Base-by-base conservation (phyloP, 2,888 invertebrate genomes). In the Ashinkailepas kermadecensis region DNA sequence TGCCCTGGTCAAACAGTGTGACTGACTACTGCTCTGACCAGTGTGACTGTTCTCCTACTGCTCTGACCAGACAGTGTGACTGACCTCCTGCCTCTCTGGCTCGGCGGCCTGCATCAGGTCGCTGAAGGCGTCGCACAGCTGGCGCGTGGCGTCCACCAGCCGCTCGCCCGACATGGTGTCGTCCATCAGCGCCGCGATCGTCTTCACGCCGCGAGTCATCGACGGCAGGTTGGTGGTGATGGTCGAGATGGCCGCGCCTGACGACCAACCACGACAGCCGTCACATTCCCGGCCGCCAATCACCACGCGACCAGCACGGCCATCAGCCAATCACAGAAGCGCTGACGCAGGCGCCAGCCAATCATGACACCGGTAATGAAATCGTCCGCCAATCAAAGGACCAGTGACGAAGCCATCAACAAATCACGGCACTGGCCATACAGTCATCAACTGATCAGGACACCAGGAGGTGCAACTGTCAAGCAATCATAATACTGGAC, bases 211-310 rank as follows among this genome's bases (percentile, higher is more conserved):
- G 82, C 87, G 87, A 3, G 97, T 96, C 90, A 99, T 96, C 88
- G 98, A 97, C 0, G 97, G 97, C 85, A 99, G 90, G 87, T 98
- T 98, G 86, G 93, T 95, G 62, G 98, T 96, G 86, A 99, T 99
- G 81, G 98, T 97, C 15, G 96, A 95, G 84, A 99, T 97, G 58
- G 99, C 99, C 0, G 97, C 96, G 0, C 98, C 65, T 65, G 65
- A n/a, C 65, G 7, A 23, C 21, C 0, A 99, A 23, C 21, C 0
- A 99, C 96, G 0, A 97, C 81, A 9, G 74, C 39, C 81, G 59
- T 82, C 82, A 54, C 4, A 39, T 39, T 39, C 39, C 39, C 39
- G 39, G 39, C 39, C 39, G 39, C 39, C 39, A 39, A 39, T 39
- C 39, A 39, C 4, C 39, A 39, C 39, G 39, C 39, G 39, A 39